These are phyloP conservation scores for Ibycter americanus DNA, from an alignment of 2,797 vertebrate species.

Conservation along the genomic window DNA sequence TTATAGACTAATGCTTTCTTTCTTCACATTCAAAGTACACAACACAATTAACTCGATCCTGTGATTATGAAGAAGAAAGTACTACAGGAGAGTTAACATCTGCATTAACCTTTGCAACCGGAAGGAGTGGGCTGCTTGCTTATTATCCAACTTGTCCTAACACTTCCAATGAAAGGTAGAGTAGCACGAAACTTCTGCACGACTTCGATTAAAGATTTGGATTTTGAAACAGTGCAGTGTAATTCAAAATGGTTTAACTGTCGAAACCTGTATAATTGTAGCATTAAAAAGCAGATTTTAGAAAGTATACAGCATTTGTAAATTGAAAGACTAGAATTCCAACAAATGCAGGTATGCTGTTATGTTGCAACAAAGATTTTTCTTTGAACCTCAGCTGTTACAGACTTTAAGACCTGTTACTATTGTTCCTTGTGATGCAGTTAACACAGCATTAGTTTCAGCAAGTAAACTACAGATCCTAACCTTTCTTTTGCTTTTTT, in stretches of 20 bases:
- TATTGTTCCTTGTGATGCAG: background rate
- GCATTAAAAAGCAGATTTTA: background rate
- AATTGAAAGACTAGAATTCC: background rate
- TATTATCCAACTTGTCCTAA: background rate
- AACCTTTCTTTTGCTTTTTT: conserved; percentile 74
- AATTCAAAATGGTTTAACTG: background rate
- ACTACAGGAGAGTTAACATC: background rate
- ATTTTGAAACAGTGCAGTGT: background rate
- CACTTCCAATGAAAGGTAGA: background rate
- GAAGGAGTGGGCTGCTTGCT: background rate
- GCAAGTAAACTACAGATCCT: background rate
- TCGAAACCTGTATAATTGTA: background rate
- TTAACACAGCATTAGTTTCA: background rate
- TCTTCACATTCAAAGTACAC: background rate
- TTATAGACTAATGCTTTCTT: background rate
- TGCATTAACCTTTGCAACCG: background rate
- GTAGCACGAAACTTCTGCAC: background rate
- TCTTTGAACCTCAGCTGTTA: background rate
- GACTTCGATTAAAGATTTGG: background rate
- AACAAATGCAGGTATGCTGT: background rate
- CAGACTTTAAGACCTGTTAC: background rate
- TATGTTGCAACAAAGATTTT: background rate
- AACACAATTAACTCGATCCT: background rate
- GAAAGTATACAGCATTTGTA: background rate
- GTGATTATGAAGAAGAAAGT: background rate